These are phyloP conservation scores for Hyperopisus bebe DNA, from an alignment of 2,113 vertebrate species.

Conservation along the genomic window DNA sequence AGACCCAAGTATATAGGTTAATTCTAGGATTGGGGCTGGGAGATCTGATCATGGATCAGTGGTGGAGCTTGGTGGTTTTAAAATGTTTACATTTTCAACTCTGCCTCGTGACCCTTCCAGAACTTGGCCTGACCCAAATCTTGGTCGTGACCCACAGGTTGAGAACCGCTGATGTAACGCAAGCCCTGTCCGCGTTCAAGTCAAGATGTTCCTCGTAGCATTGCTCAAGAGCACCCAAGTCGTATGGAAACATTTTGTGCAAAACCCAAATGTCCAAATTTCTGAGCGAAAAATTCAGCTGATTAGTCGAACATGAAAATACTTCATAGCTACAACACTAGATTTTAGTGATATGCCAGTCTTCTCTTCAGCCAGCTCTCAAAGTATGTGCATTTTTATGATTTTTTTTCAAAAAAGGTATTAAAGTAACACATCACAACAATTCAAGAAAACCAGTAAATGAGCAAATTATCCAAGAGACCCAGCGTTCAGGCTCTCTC, in stretches of 20 bases:
- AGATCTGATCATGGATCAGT: background rate
- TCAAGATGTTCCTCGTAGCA: background rate
- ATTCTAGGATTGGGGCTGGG: too few relatives aligned
- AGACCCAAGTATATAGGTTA: background rate
- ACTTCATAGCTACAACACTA: background rate
- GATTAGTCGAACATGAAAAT: background rate
- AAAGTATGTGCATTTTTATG: background rate
- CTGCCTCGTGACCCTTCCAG: too few relatives aligned
- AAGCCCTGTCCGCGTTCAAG: background rate
- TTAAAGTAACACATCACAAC: background rate
- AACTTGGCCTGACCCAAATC: too few relatives aligned
- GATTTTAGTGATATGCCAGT: background rate
- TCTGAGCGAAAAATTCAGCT: background rate
- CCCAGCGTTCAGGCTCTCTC: background rate
- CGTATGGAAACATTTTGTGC: background rate
- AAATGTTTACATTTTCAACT: background rate
- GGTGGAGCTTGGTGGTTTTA: background rate
- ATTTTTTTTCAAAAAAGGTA: background rate
- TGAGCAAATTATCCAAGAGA: background rate
- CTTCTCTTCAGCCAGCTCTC: background rate
- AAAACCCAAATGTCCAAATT: background rate
- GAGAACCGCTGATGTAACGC: too few relatives aligned
- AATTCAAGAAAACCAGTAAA: background rate
- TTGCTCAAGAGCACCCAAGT: background rate
- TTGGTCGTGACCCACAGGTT: too few relatives aligned